Evolutionary conservation across 2,797 vertebrate genomes (phyloP), one percentile per base, ranked within the genome.

Genomic region (Margarornis squamiger): DNA sequence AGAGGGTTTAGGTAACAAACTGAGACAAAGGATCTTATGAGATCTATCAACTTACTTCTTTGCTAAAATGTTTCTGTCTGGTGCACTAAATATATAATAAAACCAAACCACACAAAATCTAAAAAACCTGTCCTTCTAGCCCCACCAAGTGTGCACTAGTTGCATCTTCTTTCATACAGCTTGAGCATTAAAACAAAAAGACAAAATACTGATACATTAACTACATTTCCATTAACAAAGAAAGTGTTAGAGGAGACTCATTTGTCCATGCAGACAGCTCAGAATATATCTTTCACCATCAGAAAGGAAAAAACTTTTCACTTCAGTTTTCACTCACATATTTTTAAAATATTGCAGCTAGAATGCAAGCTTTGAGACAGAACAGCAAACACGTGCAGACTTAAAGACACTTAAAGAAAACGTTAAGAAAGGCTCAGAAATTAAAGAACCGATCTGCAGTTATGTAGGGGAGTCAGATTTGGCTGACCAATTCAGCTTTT

Each of bases 321-420:
- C 24, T 41, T 89, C 27, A 68, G 7, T 14, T 66, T 79, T 77
- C 10, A 62, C 4, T 76, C 59, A 29, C 0, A 0, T 17, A n/a
- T 13, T 15, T 74, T 88, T 36, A 66, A 55, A 87, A 71, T 24
- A 67, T 2, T 52, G n/a, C 43, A 52, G 49, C 14, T 57, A 71
- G 26, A 49, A 38, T 4, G 3, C 30, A 82, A 76, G 17, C 17
- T 36, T 77, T 45, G 18, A 70, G 51, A 73, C 21, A 13, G 43
- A 70, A 70, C 2, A 58, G 10, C 3, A 4, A 82, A 61, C 26
- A 58, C 1, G 0, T 2, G 1, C 24, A 55, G 30, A 83, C 10
- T 45, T 75, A 7, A 32, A 88, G 48, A 68, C 20, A 32, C 4
- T 59, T 54, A 29, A 59, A 62, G 58, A 79, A 66, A 90, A 77